A percentile compares a stretch with the other conserved stretches of the same genome.
These are phyloP conservation scores for Drosophila rellima DNA, from an alignment of 2,888 invertebrate genomes.

Conservation along the genomic window DNA sequence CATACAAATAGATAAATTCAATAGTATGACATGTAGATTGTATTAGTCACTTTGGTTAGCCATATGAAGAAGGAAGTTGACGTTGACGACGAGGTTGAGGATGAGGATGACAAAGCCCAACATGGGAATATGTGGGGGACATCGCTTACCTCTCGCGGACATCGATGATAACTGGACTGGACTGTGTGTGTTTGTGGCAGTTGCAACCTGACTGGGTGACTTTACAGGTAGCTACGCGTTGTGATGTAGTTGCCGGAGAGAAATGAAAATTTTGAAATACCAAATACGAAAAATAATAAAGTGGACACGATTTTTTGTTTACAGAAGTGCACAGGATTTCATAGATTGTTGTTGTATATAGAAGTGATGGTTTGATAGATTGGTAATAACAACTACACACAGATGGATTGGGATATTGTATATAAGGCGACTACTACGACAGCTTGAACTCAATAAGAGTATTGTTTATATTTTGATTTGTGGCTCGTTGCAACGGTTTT, in stretches of 20 bases:
- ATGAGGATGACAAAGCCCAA: conserved; percentile 46
- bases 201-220: conserved; percentile 19
- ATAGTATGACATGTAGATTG: conserved; percentile 34
- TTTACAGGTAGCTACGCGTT: conserved; percentile 70
- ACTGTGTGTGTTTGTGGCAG: not conserved
- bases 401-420: conserved; percentile 5
- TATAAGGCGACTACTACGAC: conserved; percentile 44
- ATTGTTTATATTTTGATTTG: conserved; percentile 5
- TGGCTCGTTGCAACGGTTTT: conserved; percentile 11
- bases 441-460: conserved; percentile 20
- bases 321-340: conserved; percentile 7
- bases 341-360: conserved; percentile 8
- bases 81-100: conserved; percentile 42
- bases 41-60: conserved; percentile 40
- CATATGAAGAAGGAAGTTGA: conserved; percentile 38
- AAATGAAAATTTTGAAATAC: conserved; percentile 51
- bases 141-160: conserved; percentile 49
- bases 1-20: conserved; percentile 7
- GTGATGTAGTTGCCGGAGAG: conserved; percentile 52
- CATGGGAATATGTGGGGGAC: conserved; percentile 7
- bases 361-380: conserved; percentile 1
- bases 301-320: conserved; percentile 6
- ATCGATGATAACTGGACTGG: conserved; percentile 34
- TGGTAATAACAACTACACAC: conserved; percentile 41
- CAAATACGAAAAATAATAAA: conserved; percentile 20